These are phyloP conservation scores for Pseudopodoces humilis DNA, from an alignment of 2,113 vertebrate species.

Conservation along the genomic window DNA sequence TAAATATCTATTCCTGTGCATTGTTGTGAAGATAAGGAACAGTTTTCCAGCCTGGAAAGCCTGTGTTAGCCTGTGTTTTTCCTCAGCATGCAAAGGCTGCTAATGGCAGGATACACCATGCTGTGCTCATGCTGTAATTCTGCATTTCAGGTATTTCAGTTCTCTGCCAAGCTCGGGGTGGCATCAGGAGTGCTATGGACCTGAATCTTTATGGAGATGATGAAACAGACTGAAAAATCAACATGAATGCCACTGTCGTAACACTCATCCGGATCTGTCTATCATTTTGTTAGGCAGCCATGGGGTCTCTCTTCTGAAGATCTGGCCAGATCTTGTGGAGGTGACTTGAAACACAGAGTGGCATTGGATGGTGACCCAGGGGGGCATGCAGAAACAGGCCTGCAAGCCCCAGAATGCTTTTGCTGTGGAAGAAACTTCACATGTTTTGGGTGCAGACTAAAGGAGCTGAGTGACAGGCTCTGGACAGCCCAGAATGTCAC, in stretches of 20 bases:
- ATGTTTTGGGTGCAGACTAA: background rate
- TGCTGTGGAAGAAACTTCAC: background rate
- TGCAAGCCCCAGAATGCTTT: background rate
- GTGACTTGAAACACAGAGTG: background rate
- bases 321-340: background rate
- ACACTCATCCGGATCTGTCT: background rate
- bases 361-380: background rate
- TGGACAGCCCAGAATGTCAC: background rate
- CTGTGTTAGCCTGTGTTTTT: background rate
- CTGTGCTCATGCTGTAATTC: background rate
- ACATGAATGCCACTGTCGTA: background rate
- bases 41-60: background rate
- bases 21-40: background rate
- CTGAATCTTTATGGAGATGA: background rate
- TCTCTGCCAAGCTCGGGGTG: background rate
- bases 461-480: background rate
- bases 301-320: background rate
- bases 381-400: background rate
- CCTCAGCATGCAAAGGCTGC: background rate
- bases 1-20: background rate
- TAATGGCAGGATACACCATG: background rate
- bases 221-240: constrained; percentile 25
- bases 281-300: background rate
- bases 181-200: background rate
- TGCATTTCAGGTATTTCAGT: background rate